Evolutionary conservation across 2,888 invertebrate genomes (phyloP).

Genomic region (Napeogenes inachia): DNA sequence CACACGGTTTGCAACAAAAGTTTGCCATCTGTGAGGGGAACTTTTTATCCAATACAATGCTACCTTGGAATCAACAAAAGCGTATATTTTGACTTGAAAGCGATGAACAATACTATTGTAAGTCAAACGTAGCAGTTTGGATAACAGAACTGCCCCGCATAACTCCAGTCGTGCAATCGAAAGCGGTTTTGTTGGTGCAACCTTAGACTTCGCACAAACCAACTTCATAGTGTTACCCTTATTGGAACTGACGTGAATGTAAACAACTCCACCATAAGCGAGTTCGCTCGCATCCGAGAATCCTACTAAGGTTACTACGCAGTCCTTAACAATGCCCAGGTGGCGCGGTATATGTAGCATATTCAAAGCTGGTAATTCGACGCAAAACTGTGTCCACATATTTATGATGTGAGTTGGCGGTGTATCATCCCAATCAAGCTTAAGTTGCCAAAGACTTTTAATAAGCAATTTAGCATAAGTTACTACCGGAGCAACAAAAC

Average conservation of each 20-base stretch:
- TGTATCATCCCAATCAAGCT: slow-evolving; percentile 24
- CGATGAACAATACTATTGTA: slow-evolving; percentile 10
- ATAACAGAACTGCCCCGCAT: slow-evolving; percentile 4
- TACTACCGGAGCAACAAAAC: slow-evolving; percentile 23
- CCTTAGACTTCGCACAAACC: too few species aligned
- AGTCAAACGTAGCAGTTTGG: slow-evolving; percentile 14
- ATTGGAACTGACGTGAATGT: slow-evolving; percentile 10
- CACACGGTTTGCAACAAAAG: too few species aligned
- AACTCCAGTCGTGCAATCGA: too few species aligned
- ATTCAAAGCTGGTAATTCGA: slow-evolving; percentile 16
- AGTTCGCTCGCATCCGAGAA: slow-evolving; percentile 24
- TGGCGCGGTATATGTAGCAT: slow-evolving; percentile 18
- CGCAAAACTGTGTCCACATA: slow-evolving; percentile 18
- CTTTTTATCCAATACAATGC: slow-evolving; percentile 23
- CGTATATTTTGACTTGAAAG: neutral
- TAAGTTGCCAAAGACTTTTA: slow-evolving; percentile 17
- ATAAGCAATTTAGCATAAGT: slow-evolving; percentile 24
- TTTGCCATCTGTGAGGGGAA: slow-evolving; percentile 21
- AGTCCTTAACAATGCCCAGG: slow-evolving; percentile 12
- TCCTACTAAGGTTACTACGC: slow-evolving; percentile 13
- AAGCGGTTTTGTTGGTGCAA: too few species aligned
- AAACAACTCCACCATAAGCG: slow-evolving; percentile 10
- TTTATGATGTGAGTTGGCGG: slow-evolving; percentile 20
- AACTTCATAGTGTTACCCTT: neutral
- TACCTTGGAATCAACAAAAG: slow-evolving; percentile 19